Evolutionary conservation across 2,113 vertebrate genomes (phyloP), one percentile per base, ranked within the genome.

Genomic region (Sceloporus tristichus): DNA sequence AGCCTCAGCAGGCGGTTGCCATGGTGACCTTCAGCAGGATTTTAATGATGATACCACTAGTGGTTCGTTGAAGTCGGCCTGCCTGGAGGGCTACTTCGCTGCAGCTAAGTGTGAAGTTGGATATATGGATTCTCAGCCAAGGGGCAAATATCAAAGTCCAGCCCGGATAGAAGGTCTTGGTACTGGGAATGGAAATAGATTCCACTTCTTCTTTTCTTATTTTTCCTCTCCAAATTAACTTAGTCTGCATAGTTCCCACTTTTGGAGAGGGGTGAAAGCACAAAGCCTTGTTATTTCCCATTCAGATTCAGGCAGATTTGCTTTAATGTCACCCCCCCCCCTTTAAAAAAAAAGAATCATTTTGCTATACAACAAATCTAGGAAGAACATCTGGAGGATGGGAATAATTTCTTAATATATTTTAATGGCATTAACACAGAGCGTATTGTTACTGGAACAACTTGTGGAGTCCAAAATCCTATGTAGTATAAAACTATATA

Each of bases 1-100:
- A 97, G 98, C 98, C 98, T 97, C 97, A 95, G 98, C 97, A 98
- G 98, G 97, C 97, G 95, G 99, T 99, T 99, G 97, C 99, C 98
- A 99, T 99, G 97, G 98, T 97, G 98, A 99, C 98, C 98, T 97
- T 92, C 96, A 97, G 96, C 97, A 96, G 97, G 98, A 97, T 98
- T 98, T 97, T 99, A 98, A 99, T 98, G 98, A 99, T 98, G 98
- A 97, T 97, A 98, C 97, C 95, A 95, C 97, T 97, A 96, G 96
- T 98, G 96, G 97, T 97, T 96, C 91, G 97, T 97, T 96, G 97
- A 96, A 97, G 98, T 97, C 97, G 95, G 97, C 97, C 97, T 98
- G 96, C 98, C 97, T 97, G 96, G 96, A 95, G 97, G 96, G 97
- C 96, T 97, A 96, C 97, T 97, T 95, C 94, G 74, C 97, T 95